Evolutionary conservation across 1,140 invertebrate genomes (phyloP), one percentile per base, ranked within the genome.

Genomic region (Drosophila asahinai): DNA sequence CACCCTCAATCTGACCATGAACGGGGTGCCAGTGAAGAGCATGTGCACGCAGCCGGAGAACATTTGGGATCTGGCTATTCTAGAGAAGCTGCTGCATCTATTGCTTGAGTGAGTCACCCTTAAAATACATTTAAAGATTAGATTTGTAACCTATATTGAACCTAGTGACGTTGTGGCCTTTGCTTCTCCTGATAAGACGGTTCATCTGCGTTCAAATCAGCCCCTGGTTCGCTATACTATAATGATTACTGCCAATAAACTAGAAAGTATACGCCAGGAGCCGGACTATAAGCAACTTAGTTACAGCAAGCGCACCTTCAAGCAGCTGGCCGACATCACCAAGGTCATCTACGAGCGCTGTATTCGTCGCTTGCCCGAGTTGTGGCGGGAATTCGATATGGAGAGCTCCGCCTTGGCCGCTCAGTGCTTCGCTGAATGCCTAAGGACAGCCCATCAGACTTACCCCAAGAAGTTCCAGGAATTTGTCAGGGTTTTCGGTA

Each of bases 391-490:
- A 51, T 94, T 94, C 62, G 94, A 95, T 76, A 73, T 93, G 63
- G 79, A 91, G 30, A 92, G 93, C 7, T 92, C 94, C 1, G 73
- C 93, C 43, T 63, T 94, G 11, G 93, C 94, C 15, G 67, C 94
- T 15, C 94, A 95, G 79, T 95, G 94, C 73, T 95, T 95, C 55
- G 93, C 94, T 60, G 93, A 94, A 73, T 94, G 95, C 49, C 91
- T 94, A 25, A 89, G 83, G 40, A 86, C 94, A n/a, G 93, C 95
- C 3, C 94, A 93, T 65, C 91, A 89, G 5, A 77, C 86, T 7
- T 93, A 93, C 65, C 70, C 84, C 1, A 92, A 91, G 8, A 93
- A 94, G 58, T 92, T 95, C 3, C 67, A 86, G 3, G 81, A 81
- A 5, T 95, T 82, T 57, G 83, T 95, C 4, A 91, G 91, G 72